These are phyloP conservation scores for Thalassophryne amazonica DNA, from an alignment of 2,797 vertebrate species.

Conservation along the genomic window DNA sequence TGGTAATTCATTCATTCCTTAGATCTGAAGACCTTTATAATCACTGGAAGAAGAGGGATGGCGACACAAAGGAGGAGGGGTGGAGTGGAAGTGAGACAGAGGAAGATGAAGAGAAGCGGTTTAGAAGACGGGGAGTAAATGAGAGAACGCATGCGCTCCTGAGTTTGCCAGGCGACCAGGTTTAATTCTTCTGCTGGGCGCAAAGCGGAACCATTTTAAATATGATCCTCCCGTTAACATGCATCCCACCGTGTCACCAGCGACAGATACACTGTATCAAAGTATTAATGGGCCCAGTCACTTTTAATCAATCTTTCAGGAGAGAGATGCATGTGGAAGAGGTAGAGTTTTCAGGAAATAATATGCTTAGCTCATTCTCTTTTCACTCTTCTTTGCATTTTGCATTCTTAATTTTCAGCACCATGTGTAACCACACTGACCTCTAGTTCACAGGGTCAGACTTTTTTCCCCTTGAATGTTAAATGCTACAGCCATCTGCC, in stretches of 20 bases:
- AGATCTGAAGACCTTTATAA: constrained; percentile 81
- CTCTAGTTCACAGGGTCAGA: too few relatives aligned
- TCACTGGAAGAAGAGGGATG: constrained; percentile 72
- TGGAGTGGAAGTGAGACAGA: constrained; percentile 38
- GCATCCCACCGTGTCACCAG: constrained; percentile 70
- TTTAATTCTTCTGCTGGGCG: constrained; percentile 78
- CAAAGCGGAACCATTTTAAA: constrained; percentile 80
- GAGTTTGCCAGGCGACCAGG: constrained; percentile 57
- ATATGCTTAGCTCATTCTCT: constrained; percentile 19
- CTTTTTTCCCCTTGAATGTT: too few relatives aligned
- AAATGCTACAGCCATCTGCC: too few relatives aligned
- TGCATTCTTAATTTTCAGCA: not conserved
- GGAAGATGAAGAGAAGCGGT: constrained; percentile 57
- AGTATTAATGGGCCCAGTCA: constrained; percentile 81
- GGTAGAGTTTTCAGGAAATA: constrained; percentile 14
- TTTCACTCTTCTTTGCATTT: not conserved
- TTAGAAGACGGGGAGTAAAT: constrained; percentile 68
- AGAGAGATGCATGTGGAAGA: constrained; percentile 27
- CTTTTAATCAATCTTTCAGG: constrained; percentile 74
- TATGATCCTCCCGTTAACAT: constrained; percentile 77
- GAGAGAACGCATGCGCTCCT: constrained; percentile 72
- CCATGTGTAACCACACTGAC: not conserved
- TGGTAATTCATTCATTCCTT: constrained; percentile 81
- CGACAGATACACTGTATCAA: constrained; percentile 78
- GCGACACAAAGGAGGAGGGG: constrained; percentile 50